Percentiles rank a stretch among this genome's conserved stretches.
Conservation (phyloP, 1,140 invertebrate genomes). For the Cydia strobilella region DNA sequence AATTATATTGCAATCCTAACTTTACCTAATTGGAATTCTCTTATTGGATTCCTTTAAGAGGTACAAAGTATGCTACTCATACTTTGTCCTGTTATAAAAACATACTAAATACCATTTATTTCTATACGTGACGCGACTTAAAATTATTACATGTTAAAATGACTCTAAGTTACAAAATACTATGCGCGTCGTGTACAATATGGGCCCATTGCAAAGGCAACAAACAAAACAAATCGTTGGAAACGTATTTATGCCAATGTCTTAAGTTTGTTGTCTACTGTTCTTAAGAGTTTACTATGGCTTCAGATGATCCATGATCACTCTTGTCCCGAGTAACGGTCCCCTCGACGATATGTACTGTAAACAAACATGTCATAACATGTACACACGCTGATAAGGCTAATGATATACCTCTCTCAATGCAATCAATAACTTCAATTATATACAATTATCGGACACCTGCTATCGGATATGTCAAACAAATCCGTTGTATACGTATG, state of each 20-base stretch:
- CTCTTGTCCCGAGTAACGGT: conserved; percentile 68
- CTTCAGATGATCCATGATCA: conserved; percentile 49
- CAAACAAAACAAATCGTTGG: neutral
- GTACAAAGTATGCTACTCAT: too few relatives aligned
- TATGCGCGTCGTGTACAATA: too few relatives aligned
- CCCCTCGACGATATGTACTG: conserved; percentile 49
- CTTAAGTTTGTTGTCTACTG: neutral
- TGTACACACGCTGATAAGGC: conserved; percentile 66
- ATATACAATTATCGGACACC: conserved; percentile 55
- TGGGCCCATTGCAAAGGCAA: too few relatives aligned
- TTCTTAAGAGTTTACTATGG: conserved; percentile 6
- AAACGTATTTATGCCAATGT: neutral
- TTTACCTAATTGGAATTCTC: too few relatives aligned
- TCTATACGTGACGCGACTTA: too few relatives aligned
- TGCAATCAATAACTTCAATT: conserved; percentile 70
- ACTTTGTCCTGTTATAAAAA: too few relatives aligned
- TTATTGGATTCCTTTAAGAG: too few relatives aligned
- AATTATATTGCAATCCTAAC: too few relatives aligned
- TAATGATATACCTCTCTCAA: conserved; percentile 65
- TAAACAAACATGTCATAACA: conserved; percentile 65
- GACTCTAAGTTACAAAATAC: too few relatives aligned
- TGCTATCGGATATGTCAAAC: conserved; percentile 48
- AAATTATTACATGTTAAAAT: too few relatives aligned
- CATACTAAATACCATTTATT: too few relatives aligned
- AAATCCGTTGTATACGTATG: conserved; percentile 4